Evolutionary conservation across 2,113 vertebrate genomes (phyloP), one percentile per base, ranked within the genome.

Genomic region (Gracilinanus agilis): DNA sequence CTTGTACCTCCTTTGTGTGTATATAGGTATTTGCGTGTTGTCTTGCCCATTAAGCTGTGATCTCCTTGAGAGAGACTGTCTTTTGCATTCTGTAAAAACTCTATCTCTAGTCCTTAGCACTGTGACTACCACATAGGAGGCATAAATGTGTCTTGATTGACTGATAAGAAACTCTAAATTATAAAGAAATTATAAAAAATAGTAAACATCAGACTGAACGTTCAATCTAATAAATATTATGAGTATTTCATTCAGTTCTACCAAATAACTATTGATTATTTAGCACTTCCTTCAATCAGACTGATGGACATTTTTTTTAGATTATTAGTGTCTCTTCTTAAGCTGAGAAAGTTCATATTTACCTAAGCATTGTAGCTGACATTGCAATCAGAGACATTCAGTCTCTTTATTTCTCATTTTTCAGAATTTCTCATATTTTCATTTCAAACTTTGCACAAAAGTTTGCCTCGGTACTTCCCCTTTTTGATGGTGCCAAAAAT

Each of bases 361-460:
- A 92, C 9, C 11, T 27, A 8, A 67, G 90, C 9, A 4, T 4
- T 94, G 90, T 40, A 94, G 27, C 24, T 91, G 27, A 88, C 44
- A 9, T 89, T 2, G 29, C 9, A 54, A 92, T 40, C 16, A 96
- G 3, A 91, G 24, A 7, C 54, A 90, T 55, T 23, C 0, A 11
- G n/a, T 29, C 53, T 34, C 92, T 96, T 56, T 94, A 67, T 89
- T 53, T 49, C 0, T 55, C 88, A 96, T 83, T 92, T 16, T 16
- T 56, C 90, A 55, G 90, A n/a, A n/a, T n/a, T n/a, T n/a, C n/a
- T n/a, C n/a, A n/a, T n/a, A n/a, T n/a, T n/a, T n/a, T n/a, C n/a
- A n/a, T n/a, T n/a, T n/a, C n/a, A n/a, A n/a, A n/a, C 0, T 92
- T 91, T 61, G 24, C 90, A 3, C 16, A 6, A 91, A 93, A 29